phyloP scores from a whole-genome alignment of 2,113 vertebrate genomes.

The Micronycteris hirsuta region DNA sequence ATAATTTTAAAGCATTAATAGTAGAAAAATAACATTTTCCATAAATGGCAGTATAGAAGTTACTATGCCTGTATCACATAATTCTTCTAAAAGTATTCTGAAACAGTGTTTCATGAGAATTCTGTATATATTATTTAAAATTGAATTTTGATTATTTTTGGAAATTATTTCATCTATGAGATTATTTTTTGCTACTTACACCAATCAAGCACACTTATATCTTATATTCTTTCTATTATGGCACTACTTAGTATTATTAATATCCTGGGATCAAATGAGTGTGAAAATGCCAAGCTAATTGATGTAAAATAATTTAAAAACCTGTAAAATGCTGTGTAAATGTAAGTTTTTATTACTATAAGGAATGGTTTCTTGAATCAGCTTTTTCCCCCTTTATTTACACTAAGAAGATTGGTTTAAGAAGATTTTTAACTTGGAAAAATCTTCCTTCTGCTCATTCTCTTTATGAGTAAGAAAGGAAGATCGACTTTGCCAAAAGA shows the following conservation, averaged over 20 bases:
- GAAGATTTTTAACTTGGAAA: conserved; percentile 32
- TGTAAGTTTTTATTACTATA: neutral
- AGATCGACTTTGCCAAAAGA: conserved; percentile 3
- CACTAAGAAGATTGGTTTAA: neutral
- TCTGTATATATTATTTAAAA: neutral
- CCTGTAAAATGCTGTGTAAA: neutral
- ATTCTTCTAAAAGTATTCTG: neutral
- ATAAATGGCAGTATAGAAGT: neutral
- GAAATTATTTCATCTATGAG: neutral
- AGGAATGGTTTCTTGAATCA: neutral
- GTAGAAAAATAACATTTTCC: neutral
- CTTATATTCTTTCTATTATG: neutral
- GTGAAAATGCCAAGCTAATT: neutral
- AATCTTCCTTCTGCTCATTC: conserved; percentile 3
- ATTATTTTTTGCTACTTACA: neutral
- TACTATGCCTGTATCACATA: neutral
- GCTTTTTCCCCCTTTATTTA: neutral
- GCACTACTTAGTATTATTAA: neutral
- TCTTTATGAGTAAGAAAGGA: neutral
- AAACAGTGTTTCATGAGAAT: neutral
- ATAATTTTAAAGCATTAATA: conserved; percentile 5
- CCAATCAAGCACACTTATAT: neutral
- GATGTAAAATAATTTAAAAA: conserved; percentile 2
- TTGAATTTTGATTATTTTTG: neutral
- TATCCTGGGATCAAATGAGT: neutral